phyloP scores from a whole-genome alignment of 2,113 vertebrate species.

The Carlito syrichta region DNA sequence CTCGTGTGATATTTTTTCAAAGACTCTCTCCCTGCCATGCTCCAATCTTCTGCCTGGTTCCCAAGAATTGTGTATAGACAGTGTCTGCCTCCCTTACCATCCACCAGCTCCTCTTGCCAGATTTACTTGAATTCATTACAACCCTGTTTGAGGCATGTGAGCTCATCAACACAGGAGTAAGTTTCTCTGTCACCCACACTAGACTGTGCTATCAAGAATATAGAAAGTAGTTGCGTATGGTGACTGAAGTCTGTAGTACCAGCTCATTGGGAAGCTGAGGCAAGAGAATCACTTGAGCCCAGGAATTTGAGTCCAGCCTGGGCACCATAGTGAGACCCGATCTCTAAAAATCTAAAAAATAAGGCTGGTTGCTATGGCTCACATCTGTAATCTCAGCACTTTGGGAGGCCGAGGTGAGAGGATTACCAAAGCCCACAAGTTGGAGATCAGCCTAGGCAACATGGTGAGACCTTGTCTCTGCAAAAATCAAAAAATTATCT shows the following conservation, averaged over 20 bases:
- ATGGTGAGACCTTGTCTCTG: no score
- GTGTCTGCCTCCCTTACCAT: background rate
- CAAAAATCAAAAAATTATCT: no score
- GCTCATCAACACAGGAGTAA: background rate
- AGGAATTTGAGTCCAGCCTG: background rate
- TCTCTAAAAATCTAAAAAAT: background rate
- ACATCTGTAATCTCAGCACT: no score
- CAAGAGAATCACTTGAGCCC: background rate
- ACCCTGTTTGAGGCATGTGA: background rate
- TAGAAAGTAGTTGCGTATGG: background rate
- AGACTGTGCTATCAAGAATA: background rate
- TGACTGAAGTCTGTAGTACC: background rate
- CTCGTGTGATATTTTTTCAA: conserved; percentile 53
- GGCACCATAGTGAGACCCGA: background rate
- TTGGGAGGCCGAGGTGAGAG: no score
- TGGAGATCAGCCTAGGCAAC: no score
- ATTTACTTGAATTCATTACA: background rate
- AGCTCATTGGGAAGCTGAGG: background rate
- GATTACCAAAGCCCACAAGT: no score
- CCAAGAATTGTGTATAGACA: background rate
- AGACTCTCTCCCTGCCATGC: background rate
- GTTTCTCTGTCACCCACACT: background rate
- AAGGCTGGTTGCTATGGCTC: no score
- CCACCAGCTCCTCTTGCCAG: background rate
- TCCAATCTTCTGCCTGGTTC: conserved; percentile 34